These are phyloP conservation scores for Ormyrus nitidulus DNA, from an alignment of 2,888 invertebrate genomes.

Conservation along the genomic window DNA sequence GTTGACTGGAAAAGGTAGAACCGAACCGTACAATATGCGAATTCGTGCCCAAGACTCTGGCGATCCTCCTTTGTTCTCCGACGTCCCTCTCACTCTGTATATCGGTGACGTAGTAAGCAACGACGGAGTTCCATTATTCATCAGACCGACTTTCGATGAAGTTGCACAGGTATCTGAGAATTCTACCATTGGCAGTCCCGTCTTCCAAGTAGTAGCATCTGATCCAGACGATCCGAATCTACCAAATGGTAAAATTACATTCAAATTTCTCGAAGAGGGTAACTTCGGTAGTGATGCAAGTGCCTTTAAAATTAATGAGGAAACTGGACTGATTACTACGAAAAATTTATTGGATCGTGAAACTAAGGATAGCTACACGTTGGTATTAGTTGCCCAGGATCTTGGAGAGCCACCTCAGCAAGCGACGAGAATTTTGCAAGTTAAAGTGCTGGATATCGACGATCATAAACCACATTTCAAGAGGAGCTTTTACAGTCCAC, in stretches of 20 bases:
- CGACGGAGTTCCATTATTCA: constrained; percentile 87
- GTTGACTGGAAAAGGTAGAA: constrained; percentile 86
- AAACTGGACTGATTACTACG: constrained; percentile 85
- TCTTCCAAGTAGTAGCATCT: constrained; percentile 86
- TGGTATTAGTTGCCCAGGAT: constrained; percentile 87
- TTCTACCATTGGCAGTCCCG: constrained; percentile 83
- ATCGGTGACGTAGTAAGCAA: constrained; percentile 89
- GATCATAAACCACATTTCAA: constrained; percentile 87
- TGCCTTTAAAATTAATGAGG: constrained; percentile 71
- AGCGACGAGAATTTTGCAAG: constrained; percentile 82
- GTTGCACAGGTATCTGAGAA: constrained; percentile 85
- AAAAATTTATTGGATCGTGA: constrained; percentile 85
- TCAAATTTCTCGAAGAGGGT: constrained; percentile 84
- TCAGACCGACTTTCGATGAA: constrained; percentile 83
- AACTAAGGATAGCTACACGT: constrained; percentile 83
- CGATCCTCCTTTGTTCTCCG: constrained; percentile 79
- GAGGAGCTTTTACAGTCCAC: constrained; percentile 81
- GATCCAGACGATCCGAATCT: constrained; percentile 87
- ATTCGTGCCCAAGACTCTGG: constrained; percentile 85
- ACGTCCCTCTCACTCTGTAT: constrained; percentile 81
- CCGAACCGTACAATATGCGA: constrained; percentile 83
- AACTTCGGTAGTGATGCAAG: constrained; percentile 73
- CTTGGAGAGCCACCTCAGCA: constrained; percentile 87
- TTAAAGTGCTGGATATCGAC: constrained; percentile 85
- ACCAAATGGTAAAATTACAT: constrained; percentile 85